Conservation (phyloP, 2,797 vertebrate species). For the Odontamblyopus rebecca region DNA sequence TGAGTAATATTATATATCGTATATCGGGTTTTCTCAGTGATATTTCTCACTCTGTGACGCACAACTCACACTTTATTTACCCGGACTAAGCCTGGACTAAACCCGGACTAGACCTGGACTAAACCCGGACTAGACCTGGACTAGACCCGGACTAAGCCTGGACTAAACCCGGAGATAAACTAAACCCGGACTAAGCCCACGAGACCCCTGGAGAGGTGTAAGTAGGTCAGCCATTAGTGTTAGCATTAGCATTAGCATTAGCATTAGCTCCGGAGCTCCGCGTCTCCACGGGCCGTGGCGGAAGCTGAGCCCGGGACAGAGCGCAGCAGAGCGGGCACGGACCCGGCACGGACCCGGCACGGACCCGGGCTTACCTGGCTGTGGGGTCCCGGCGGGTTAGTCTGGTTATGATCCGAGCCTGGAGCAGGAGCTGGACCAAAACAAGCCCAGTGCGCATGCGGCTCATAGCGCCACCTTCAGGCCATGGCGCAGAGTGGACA, state of each 20-base stretch:
- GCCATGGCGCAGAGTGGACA: background rate
- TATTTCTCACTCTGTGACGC: too few relatives aligned
- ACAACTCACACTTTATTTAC: background rate
- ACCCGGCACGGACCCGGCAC: background rate
- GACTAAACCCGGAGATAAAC: too few relatives aligned
- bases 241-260: background rate
- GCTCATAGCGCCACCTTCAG: too few relatives aligned
- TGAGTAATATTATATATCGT: too few relatives aligned
- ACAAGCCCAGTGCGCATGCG: background rate
- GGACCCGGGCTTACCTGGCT: background rate
- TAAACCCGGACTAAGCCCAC: too few relatives aligned
- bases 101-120: too few relatives aligned
- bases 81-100: too few relatives aligned
- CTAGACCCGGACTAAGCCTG: too few relatives aligned
- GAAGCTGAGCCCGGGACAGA: background rate
- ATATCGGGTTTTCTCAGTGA: too few relatives aligned
- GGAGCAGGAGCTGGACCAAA: background rate
- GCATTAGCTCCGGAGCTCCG: background rate
- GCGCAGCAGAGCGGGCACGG: background rate
- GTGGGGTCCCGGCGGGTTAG: background rate
- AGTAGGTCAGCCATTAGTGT: background rate
- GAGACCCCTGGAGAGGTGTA: too few relatives aligned
- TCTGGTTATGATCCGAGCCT: background rate
- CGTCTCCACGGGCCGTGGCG: background rate
- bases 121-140: too few relatives aligned